Percentiles rank a stretch among this genome's conserved stretches.
These are phyloP conservation scores for Ornithorhynchus anatinus DNA, from an alignment of 2,113 vertebrate genomes.

Conservation along the genomic window DNA sequence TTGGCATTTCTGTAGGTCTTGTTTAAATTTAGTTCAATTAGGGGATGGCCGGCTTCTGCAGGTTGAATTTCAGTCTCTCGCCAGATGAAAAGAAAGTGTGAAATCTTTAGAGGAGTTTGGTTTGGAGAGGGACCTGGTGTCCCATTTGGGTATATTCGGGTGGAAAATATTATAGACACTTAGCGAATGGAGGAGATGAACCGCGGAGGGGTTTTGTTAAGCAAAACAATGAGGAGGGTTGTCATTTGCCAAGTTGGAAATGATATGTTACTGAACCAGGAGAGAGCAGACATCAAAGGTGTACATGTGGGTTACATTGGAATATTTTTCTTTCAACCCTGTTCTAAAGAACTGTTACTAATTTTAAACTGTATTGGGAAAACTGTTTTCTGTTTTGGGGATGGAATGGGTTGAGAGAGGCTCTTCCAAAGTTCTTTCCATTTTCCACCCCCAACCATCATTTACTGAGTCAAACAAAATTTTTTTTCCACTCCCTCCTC, in stretches of 20 bases:
- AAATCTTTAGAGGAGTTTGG: conserved; percentile 1
- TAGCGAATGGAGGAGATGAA: conserved; percentile 22
- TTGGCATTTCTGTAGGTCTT: neutral
- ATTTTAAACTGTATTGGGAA: conserved; percentile 63
- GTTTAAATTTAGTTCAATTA: conserved; percentile 49
- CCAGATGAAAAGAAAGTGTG: conserved; percentile 28
- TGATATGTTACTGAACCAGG: conserved; percentile 49
- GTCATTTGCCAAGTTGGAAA: conserved; percentile 59
- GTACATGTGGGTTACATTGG: conserved; percentile 67
- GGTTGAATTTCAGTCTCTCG: conserved; percentile 32
- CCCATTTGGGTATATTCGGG: conserved; percentile 14
- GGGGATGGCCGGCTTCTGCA: conserved; percentile 36
- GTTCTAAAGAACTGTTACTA: conserved; percentile 63
- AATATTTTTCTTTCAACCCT: conserved; percentile 55
- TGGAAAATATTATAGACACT: conserved; percentile 9
- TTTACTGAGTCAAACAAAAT: too few species aligned
- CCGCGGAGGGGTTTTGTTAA: conserved; percentile 54
- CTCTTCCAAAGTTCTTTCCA: neutral
- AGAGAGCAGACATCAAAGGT: conserved; percentile 66
- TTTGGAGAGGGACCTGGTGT: neutral
- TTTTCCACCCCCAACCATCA: conserved; percentile 16
- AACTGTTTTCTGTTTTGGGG: neutral
- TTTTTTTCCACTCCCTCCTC: too few species aligned
- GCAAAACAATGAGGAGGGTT: conserved; percentile 54
- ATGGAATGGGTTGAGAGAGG: neutral